Conservation (phyloP, 2,888 invertebrate genomes). For the Gisinianus flammeolus region DNA sequence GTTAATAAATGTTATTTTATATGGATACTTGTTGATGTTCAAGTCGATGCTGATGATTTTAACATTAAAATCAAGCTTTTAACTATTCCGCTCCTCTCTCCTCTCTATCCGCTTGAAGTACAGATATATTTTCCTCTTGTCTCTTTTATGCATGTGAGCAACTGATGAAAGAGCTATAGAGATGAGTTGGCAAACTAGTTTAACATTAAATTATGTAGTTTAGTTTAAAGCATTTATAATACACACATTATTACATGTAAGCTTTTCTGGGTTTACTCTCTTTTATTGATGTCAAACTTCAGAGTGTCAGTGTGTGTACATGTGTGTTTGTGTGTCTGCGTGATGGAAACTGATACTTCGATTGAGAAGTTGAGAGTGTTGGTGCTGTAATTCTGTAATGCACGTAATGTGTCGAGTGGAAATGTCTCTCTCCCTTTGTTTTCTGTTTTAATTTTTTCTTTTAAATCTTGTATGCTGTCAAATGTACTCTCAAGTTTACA, state of each 20-base stretch:
- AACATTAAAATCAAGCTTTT: too few relatives aligned
- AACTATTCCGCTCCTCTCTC: too few relatives aligned
- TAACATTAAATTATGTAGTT: neutral
- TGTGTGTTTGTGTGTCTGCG: neutral
- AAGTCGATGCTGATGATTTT: too few relatives aligned
- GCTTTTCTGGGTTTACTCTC: neutral
- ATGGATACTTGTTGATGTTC: neutral
- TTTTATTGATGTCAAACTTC: constrained; percentile 9
- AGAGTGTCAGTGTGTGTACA: neutral
- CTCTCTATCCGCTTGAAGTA: too few relatives aligned
- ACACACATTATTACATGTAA: too few relatives aligned
- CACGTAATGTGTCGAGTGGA: neutral
- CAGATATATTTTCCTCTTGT: too few relatives aligned
- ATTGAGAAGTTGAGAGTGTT: too few relatives aligned
- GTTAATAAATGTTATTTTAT: neutral
- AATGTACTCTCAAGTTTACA: too few relatives aligned
- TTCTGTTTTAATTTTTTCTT: too few relatives aligned
- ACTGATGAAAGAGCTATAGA: neutral
- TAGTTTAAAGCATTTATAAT: neutral
- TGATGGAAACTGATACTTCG: neutral
- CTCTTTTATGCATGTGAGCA: neutral
- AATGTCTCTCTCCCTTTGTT: neutral
- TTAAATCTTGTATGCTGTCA: too few relatives aligned
- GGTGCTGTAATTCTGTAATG: neutral
- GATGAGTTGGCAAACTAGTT: constrained; percentile 5